phyloP scores from a whole-genome alignment of 1,140 invertebrate genomes.

The Psilanteris sp. region DNA sequence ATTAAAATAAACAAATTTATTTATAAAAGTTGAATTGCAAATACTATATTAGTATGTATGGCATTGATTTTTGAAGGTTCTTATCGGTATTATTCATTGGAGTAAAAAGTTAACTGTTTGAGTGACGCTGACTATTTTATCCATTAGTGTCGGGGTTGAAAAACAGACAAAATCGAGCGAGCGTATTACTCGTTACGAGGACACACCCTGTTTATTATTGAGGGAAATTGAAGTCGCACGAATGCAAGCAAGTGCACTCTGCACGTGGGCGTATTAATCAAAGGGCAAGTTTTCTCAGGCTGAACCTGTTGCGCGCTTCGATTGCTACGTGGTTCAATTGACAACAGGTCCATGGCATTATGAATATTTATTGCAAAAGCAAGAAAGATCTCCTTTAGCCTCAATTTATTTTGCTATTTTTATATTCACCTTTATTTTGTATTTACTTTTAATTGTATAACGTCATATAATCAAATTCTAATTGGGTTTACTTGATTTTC shows the following conservation, averaged over 20 bases:
- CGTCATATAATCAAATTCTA: too few relatives aligned
- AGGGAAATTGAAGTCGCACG: constrained; percentile 9
- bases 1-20: too few relatives aligned
- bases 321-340: constrained; percentile 45
- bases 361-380: constrained; percentile 40
- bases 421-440: background rate
- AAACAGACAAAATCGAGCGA: constrained; percentile 6
- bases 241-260: constrained; percentile 1
- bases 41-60: too few relatives aligned
- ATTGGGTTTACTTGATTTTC: too few relatives aligned
- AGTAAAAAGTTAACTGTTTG: background rate
- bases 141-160: background rate
- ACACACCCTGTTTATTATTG: constrained; percentile 29
- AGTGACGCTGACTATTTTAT: background rate
- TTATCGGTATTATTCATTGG: background rate
- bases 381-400: constrained; percentile 6
- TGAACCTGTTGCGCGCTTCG: constrained; percentile 54
- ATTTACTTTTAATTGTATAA: too few relatives aligned
- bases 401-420: background rate
- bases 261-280: constrained; percentile 51
- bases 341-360: constrained; percentile 39
- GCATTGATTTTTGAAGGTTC: too few relatives aligned
- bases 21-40: too few relatives aligned
- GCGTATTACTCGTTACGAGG: constrained; percentile 1
- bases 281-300: constrained; percentile 42